phyloP scores from a whole-genome alignment of 2,888 invertebrate genomes.

The Lasioglossum oenotherae region DNA sequence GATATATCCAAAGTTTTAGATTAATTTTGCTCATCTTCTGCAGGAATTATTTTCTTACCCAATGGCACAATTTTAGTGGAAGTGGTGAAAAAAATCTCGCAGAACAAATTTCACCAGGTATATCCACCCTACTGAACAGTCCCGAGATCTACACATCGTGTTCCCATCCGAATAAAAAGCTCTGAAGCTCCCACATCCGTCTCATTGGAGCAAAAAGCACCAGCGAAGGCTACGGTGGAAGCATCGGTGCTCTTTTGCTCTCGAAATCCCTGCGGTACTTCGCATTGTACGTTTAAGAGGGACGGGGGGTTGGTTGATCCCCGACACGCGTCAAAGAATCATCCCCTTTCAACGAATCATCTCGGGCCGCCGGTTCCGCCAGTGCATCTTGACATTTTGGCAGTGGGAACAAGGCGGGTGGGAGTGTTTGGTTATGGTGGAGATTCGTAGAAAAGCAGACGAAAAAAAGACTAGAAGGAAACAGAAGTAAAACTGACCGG shows the following conservation, averaged over 20 bases:
- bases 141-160: no score
- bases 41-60: no score
- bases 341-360: conserved; percentile 58
- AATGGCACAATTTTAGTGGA: no score
- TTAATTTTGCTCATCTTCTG: no score
- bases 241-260: background rate
- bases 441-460: background rate
- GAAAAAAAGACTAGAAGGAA: background rate
- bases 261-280: conserved; percentile 25
- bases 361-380: conserved; percentile 49
- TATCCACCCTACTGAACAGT: no score
- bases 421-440: background rate
- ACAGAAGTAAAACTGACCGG: background rate
- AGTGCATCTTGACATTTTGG: conserved; percentile 28
- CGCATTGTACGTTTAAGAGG: conserved; percentile 28
- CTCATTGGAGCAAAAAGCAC: background rate
- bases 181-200: background rate
- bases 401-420: background rate
- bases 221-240: background rate
- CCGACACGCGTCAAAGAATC: conserved; percentile 56
- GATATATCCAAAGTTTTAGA: no score
- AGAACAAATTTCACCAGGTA: no score
- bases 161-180: background rate
- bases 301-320: conserved; percentile 7
- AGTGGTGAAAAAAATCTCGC: no score